Percentiles rank a stretch among this genome's conserved stretches.
phyloP scores from a whole-genome alignment of 1,140 invertebrate species.

The Solenopsis fugax region DNA sequence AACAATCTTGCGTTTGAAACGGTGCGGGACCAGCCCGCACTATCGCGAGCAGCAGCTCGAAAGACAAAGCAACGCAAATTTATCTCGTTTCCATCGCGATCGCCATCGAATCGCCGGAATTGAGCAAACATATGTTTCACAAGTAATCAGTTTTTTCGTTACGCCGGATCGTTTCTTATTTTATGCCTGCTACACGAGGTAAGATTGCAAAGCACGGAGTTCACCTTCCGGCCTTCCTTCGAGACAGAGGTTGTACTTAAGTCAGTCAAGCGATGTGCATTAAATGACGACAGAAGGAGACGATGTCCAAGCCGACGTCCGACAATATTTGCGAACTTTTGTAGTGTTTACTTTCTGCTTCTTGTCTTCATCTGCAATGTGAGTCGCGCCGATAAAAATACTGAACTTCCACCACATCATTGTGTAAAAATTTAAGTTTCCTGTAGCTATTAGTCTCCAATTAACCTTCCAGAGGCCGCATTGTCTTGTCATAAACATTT shows the following conservation, averaged over 20 bases:
- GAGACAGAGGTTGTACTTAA: constrained; percentile 76
- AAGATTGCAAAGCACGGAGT: constrained; percentile 73
- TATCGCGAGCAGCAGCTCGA: constrained; percentile 16
- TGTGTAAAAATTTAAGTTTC: neutral
- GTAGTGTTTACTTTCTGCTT: constrained; percentile 27
- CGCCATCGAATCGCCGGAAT: constrained; percentile 18
- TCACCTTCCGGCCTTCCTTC: constrained; percentile 58
- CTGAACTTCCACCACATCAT: neutral
- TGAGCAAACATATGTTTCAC: constrained; percentile 34
- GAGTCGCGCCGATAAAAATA: neutral
- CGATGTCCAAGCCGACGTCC: constrained; percentile 71
- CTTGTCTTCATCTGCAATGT: constrained; percentile 74
- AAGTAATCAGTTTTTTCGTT: neutral
- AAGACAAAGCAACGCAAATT: constrained; percentile 27
- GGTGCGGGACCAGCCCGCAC: constrained; percentile 52
- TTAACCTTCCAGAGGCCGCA: neutral
- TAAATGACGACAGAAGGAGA: constrained; percentile 76
- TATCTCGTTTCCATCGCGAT: constrained; percentile 41
- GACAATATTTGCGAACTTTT: constrained; percentile 65
- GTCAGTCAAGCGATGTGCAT: constrained; percentile 79
- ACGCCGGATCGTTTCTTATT: constrained; percentile 69
- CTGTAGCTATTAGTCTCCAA: neutral
- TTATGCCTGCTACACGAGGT: constrained; percentile 71
- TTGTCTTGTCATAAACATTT: too few relatives aligned
- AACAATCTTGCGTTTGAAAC: constrained; percentile 30